phyloP scores from a whole-genome alignment of 1,140 invertebrate genomes.

The Cydia splendana region DNA sequence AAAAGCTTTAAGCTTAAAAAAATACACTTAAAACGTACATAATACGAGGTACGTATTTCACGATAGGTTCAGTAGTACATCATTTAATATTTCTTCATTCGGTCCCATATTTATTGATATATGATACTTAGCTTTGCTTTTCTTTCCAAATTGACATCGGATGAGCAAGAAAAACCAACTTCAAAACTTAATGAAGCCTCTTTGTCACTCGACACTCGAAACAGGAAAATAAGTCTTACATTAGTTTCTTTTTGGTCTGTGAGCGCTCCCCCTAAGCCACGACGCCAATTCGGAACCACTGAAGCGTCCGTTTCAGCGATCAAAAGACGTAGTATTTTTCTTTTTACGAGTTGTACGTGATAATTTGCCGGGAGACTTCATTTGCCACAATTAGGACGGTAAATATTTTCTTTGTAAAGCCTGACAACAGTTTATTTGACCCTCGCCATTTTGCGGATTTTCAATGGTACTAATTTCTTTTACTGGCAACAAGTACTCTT shows the following conservation, averaged over 20 bases:
- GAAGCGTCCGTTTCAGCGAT: slow-evolving; percentile 10
- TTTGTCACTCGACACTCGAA: neutral
- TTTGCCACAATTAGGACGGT: slow-evolving; percentile 5
- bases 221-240: neutral
- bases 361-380: neutral
- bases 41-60: too few relatives aligned
- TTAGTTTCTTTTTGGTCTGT: neutral
- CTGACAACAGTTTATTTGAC: too few relatives aligned
- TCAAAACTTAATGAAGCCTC: slow-evolving; percentile 16
- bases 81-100: too few relatives aligned
- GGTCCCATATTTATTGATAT: neutral
- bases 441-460: too few relatives aligned
- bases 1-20: neutral
- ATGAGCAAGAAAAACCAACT: neutral
- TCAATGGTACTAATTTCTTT: too few relatives aligned
- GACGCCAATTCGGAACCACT: neutral
- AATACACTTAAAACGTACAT: too few relatives aligned
- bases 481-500: too few relatives aligned
- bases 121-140: neutral
- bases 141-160: neutral
- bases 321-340: slow-evolving; percentile 11
- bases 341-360: slow-evolving; percentile 16
- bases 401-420: neutral
- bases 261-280: neutral
- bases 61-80: too few relatives aligned